A percentile compares a stretch with the other conserved stretches of the same genome.
These are phyloP conservation scores for Carassius gibelio DNA, from an alignment of 2,113 vertebrate genomes.

Conservation along the genomic window DNA sequence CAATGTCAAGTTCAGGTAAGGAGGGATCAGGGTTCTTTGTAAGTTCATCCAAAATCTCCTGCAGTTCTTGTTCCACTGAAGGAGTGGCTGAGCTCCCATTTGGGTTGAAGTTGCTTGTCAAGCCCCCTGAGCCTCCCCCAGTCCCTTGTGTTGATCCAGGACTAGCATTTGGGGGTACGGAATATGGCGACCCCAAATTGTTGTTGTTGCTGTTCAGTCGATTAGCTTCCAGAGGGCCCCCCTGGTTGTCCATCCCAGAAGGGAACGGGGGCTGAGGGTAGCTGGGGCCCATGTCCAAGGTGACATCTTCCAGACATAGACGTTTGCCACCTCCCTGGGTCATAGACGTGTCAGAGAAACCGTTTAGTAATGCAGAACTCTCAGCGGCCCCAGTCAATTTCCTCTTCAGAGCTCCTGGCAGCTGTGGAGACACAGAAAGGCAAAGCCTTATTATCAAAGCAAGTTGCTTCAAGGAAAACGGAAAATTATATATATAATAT, in stretches of 20 bases:
- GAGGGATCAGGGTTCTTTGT: constrained; percentile 85
- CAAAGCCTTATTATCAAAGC: background rate
- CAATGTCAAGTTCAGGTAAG: constrained; percentile 81
- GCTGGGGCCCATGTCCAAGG: constrained; percentile 78
- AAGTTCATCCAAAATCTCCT: constrained; percentile 85
- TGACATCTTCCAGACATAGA: constrained; percentile 84
- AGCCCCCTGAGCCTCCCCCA: constrained; percentile 61
- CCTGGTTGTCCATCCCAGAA: constrained; percentile 70
- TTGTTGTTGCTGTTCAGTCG: constrained; percentile 70
- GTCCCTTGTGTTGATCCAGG: constrained; percentile 65
- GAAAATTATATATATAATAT: background rate
- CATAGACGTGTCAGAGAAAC: constrained; percentile 74
- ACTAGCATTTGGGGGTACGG: constrained; percentile 72
- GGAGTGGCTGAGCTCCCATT: constrained; percentile 76
- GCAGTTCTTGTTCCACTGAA: constrained; percentile 84
- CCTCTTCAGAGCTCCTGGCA: constrained; percentile 85
- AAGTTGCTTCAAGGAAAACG: background rate
- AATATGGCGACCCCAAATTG: constrained; percentile 75
- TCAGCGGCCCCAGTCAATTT: constrained; percentile 79
- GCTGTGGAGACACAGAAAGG: constrained; percentile 64
- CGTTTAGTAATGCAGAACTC: constrained; percentile 71
- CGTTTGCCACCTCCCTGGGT: constrained; percentile 82
- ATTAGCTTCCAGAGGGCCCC: constrained; percentile 74
- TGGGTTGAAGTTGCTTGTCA: constrained; percentile 64
- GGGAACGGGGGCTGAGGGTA: constrained; percentile 74